Evolutionary conservation across 2,113 vertebrate species (phyloP), one percentile per base, ranked within the genome.

Genomic region (Corvus cornix): DNA sequence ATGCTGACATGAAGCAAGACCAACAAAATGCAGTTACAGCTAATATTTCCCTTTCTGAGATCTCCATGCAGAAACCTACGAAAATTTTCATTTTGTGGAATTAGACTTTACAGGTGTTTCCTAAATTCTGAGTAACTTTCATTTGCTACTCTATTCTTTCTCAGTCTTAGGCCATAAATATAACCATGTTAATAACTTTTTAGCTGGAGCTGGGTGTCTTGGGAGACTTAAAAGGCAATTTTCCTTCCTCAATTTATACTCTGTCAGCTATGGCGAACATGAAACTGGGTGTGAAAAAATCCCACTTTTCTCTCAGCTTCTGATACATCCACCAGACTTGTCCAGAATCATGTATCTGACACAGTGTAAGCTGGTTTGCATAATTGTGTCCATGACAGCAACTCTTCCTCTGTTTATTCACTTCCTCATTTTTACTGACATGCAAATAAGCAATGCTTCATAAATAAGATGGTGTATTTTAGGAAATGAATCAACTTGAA

Each of bases 51-150:
- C 27, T 7, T 89, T 82, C 44, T 87, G 81, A 91, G 23, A 28
- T 2, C 6, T 2, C 16, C 27, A 22, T 13, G 20, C 33, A 76
- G 49, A 75, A 83, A 88, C 4, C 31, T 21, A 20, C 1, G 6
- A 20, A 85, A 83, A 69, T 83, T 13, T 37, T 16, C 2, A 60
- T 64, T 82, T 83, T 1, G 0, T 58, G 28, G 33, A 79, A 49
- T 64, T 31, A 58, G 10, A 85, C 23, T 53, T 79, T 1, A 58
- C 1, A 93, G 44, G 37, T 1, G 1, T 28, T 52, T 0, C 0
- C 39, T 58, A 62, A 90, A 73, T 66, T 91, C n/a, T 58, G 37
- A 88, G 7, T 49, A 93, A 90, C 26, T 46, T 94, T 13, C 5
- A 31, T 46, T 84, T 78, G 62, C 19, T 60, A 44, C 9, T 74